phyloP scores from a whole-genome alignment of 2,113 vertebrate genomes.

The Oxygymnocypris stewartii region DNA sequence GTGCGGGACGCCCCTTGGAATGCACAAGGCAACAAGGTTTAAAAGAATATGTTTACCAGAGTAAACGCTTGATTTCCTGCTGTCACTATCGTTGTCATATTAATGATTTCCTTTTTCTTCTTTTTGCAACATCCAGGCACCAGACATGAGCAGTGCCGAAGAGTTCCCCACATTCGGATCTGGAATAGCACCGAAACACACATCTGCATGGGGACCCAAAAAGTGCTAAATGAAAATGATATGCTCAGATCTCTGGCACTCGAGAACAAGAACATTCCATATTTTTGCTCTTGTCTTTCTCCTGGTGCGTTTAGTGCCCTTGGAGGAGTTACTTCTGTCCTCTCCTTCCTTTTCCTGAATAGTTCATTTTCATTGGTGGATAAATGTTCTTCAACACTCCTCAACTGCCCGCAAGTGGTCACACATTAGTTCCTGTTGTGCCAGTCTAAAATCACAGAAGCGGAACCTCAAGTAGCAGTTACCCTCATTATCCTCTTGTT shows the following conservation, averaged over 20 bases:
- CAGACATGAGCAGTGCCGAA: conserved; percentile 82
- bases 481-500: neutral
- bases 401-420: neutral
- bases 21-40: conserved; percentile 76
- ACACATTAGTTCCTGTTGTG: neutral
- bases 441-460: neutral
- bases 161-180: conserved; percentile 82
- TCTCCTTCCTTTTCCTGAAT: neutral
- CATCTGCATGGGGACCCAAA: conserved; percentile 81
- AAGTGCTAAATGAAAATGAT: conserved; percentile 75
- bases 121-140: conserved; percentile 68
- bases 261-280: conserved; percentile 3
- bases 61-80: neutral
- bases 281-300: conserved; percentile 23
- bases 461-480: conserved; percentile 12
- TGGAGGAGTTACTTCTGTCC: neutral
- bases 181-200: conserved; percentile 76
- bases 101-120: neutral
- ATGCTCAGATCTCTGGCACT: neutral
- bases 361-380: conserved; percentile 4
- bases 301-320: neutral
- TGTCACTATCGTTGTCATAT: neutral
- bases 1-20: conserved; percentile 84
- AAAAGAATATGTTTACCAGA: neutral
- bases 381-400: conserved; percentile 2